Evolutionary conservation across 2,888 invertebrate species (phyloP), one percentile per base, ranked within the genome.

Genomic region (Matsumyia berberina): DNA sequence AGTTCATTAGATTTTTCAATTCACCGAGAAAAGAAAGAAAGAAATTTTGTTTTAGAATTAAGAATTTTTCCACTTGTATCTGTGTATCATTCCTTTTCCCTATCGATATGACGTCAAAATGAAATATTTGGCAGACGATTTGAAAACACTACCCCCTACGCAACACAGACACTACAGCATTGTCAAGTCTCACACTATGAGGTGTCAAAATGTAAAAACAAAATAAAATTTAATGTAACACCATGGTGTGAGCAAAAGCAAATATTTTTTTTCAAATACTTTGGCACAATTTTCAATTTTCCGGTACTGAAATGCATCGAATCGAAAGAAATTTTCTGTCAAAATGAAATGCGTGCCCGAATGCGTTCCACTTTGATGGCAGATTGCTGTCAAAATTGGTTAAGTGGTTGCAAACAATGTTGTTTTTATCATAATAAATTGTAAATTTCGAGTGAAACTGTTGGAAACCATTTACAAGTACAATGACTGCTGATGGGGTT

Each of bases 81-180:
- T 24, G 24, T 24, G 4, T 5, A 1, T 29, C 17, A 42, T 53
- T 19, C 44, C 24, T 12, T 8, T 31, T 51, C 12, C 2, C n/a
- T 46, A 37, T 39, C 15, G 9, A 46, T n/a, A 33, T 73, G 73
- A 80, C 66, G 79, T 73, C 72, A 66, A 39, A 17, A 37, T 24
- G 9, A n/a, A n/a, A 49, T 37, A 24, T 60, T 62, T 72, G 72
- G 72, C 60, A 60, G 31, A 35, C 37, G 29, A 2, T 24, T 12
- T 24, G 5, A 5, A 24, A 8, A 37, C 0, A 15, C n/a, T 5
- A 5, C 9, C n/a, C 12, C 12, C 62, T 37, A 69, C 24, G 57
- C 44, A n/a, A 46, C 11, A 35, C 1, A 49, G 9, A 29, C 9
- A 44, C 49, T 24, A 64, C 42, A 42, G 24, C 37, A 55, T 44